Evolutionary conservation across 2,888 invertebrate species (phyloP).

Genomic region (Mythimna pallens): DNA sequence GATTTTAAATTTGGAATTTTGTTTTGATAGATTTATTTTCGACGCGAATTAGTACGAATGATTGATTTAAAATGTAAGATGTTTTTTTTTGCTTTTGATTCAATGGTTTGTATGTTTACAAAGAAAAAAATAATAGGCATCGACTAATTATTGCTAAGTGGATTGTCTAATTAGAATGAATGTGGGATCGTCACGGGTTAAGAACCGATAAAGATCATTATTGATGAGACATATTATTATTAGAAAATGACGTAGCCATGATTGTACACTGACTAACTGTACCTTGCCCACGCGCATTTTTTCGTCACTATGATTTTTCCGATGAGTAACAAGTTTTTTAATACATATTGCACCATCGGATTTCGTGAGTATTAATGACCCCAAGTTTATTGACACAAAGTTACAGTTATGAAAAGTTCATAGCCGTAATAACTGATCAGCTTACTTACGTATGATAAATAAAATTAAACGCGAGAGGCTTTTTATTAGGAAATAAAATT

Average conservation of each 20-base stretch:
- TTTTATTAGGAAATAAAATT: constrained; percentile 13
- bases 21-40: constrained; percentile 20
- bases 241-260: constrained; percentile 70
- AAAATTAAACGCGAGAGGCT: constrained; percentile 11
- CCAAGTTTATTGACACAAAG: constrained; percentile 68
- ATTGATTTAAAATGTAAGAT: neutral
- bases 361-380: constrained; percentile 62
- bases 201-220: constrained; percentile 71
- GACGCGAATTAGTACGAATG: neutral
- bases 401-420: constrained; percentile 59
- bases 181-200: constrained; percentile 66
- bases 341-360: constrained; percentile 71
- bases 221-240: constrained; percentile 62
- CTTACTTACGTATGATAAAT: constrained; percentile 21
- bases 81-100: neutral
- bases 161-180: constrained; percentile 13
- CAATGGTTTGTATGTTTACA: neutral
- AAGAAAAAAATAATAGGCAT: neutral
- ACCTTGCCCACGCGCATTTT: constrained; percentile 78
- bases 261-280: constrained; percentile 77
- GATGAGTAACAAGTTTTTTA: constrained; percentile 78
- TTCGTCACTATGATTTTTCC: constrained; percentile 70
- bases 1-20: constrained; percentile 21
- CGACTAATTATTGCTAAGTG: constrained; percentile 17
- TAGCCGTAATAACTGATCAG: constrained; percentile 26